A percentile compares a stretch with the other conserved stretches of the same genome.
These are phyloP conservation scores for Balanococcus diminutus DNA, from an alignment of 2,888 invertebrate genomes.

Conservation along the genomic window DNA sequence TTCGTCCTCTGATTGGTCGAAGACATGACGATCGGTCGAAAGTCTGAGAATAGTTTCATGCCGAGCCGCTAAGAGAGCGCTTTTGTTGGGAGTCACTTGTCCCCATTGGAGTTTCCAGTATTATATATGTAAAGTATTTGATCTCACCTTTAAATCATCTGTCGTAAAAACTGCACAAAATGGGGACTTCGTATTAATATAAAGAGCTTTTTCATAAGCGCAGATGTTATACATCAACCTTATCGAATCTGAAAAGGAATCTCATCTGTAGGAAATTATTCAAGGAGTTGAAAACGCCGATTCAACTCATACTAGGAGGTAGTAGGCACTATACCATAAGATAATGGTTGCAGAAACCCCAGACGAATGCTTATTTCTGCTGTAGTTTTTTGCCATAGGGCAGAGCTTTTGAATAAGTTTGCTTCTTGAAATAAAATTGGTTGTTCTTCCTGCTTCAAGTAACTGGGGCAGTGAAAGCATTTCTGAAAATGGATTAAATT, in stretches of 20 bases:
- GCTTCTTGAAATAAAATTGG: background rate
- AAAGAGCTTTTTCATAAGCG: constrained; percentile 81
- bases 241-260: constrained; percentile 65
- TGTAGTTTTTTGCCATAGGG: constrained; percentile 63
- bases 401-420: constrained; percentile 61
- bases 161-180: constrained; percentile 81
- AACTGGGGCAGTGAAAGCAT: background rate
- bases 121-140: too few species aligned
- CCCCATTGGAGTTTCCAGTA: too few species aligned
- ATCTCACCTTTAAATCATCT: constrained; percentile 71
- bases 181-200: constrained; percentile 67
- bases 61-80: too few species aligned
- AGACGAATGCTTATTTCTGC: constrained; percentile 70
- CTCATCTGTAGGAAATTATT: too few species aligned
- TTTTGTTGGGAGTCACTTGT: too few species aligned
- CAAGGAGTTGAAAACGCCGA: background rate
- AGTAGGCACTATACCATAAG: constrained; percentile 60
- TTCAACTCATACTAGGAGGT: background rate
- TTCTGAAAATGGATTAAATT: background rate
- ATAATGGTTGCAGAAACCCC: constrained; percentile 68
- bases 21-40: too few species aligned
- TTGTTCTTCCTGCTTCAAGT: background rate
- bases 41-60: too few species aligned
- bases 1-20: too few species aligned
- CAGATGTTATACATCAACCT: constrained; percentile 78